A percentile compares a stretch with the other conserved stretches of the same genome.
These are phyloP conservation scores for Drosophila albomicans DNA, from an alignment of 1,140 invertebrate genomes.

Conservation along the genomic window DNA sequence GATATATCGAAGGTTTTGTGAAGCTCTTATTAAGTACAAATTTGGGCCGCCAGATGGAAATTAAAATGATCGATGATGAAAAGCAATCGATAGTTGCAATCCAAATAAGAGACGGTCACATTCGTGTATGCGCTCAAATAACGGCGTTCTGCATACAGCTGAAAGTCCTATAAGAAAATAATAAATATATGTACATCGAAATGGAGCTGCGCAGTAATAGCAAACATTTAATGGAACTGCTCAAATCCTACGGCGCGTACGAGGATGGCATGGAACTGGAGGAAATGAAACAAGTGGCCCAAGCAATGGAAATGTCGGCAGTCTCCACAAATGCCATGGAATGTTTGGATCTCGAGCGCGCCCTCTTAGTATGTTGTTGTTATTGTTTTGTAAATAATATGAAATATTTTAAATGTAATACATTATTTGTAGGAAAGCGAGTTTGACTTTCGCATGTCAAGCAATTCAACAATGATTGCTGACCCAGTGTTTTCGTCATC, in stretches of 20 bases:
- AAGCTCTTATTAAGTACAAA: too few relatives aligned
- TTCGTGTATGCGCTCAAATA: slow-evolving; percentile 20
- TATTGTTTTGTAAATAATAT: too few relatives aligned
- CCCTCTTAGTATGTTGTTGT: slow-evolving; percentile 26
- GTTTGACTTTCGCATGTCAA: slow-evolving; percentile 36
- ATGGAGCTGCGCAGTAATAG: slow-evolving; percentile 48
- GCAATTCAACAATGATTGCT: slow-evolving; percentile 65
- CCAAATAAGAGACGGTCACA: too few relatives aligned
- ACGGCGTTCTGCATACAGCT: slow-evolving; percentile 17
- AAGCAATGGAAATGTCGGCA: slow-evolving; percentile 52
- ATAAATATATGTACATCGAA: neutral
- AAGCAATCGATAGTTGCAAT: neutral
- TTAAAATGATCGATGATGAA: too few relatives aligned
- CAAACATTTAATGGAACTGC: slow-evolving; percentile 15
- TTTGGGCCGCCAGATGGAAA: too few relatives aligned
- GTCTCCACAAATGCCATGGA: neutral
- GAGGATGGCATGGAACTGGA: slow-evolving; percentile 60
- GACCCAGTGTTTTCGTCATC: neutral
- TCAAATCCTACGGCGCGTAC: slow-evolving; percentile 55
- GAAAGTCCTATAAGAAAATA: neutral
- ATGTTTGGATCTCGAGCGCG: slow-evolving; percentile 23
- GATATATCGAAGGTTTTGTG: too few relatives aligned
- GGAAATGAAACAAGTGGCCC: slow-evolving; percentile 61
- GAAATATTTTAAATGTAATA: neutral
- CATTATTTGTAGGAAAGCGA: slow-evolving; percentile 48